Conservation (phyloP, 2,113 vertebrate species). For the Callipepla californica region DNA sequence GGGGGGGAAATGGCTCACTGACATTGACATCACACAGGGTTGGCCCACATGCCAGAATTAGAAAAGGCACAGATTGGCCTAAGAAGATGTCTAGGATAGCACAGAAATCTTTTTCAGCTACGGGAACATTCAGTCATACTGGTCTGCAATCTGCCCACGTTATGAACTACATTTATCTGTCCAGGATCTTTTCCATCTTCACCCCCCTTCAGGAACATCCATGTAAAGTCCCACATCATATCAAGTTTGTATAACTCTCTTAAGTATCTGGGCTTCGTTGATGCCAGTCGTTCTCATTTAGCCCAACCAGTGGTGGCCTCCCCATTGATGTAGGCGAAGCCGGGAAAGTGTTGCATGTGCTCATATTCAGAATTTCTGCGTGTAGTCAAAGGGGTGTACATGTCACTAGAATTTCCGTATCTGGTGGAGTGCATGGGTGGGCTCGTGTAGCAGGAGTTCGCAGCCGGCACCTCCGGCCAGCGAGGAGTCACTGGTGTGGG, state of each 20-base stretch:
- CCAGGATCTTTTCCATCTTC: conserved; percentile 65
- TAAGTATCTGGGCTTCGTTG: conserved; percentile 65
- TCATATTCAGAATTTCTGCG: conserved; percentile 98
- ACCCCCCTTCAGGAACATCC: conserved; percentile 40
- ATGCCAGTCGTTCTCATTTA: conserved; percentile 81
- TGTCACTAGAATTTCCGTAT: conserved; percentile 90
- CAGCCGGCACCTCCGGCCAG: conserved; percentile 93
- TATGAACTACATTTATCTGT: conserved; percentile 65
- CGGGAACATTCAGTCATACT: conserved; percentile 30
- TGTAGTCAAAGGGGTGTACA: conserved; percentile 91
- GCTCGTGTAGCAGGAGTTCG: conserved; percentile 93
- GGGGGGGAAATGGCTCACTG: conserved; percentile 49
- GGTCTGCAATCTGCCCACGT: conserved; percentile 51
- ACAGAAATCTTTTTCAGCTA: conserved; percentile 50
- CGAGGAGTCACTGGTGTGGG: conserved; percentile 91
- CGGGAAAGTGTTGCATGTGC: conserved; percentile 98
- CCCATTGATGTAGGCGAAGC: conserved; percentile 98
- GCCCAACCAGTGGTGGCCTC: conserved; percentile 98
- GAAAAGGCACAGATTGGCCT: conserved; percentile 82
- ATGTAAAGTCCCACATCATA: conserved; percentile 36
- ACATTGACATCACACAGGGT: conserved; percentile 29
- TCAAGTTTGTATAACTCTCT: conserved; percentile 53
- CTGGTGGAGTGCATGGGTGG: conserved; percentile 93
- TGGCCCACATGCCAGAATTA: conserved; percentile 37
- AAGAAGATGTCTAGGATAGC: conserved; percentile 63